Conservation (phyloP, 2,113 vertebrate species). For the Barnardius zonarius region DNA sequence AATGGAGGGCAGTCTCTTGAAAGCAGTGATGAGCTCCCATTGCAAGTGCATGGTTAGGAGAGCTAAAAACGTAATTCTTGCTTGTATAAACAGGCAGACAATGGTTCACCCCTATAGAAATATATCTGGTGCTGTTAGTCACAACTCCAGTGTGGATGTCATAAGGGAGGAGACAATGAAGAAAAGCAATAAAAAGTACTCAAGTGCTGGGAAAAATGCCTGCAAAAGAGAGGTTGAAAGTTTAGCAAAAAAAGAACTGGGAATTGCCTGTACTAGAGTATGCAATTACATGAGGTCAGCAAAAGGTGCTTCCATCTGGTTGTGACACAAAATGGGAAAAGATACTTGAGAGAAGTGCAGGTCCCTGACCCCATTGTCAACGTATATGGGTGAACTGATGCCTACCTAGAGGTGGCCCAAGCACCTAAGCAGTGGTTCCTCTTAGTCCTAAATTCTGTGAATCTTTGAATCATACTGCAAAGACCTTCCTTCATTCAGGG, state of each 20-base stretch:
- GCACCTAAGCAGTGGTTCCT: background rate
- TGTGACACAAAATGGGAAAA: background rate
- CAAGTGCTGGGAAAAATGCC: background rate
- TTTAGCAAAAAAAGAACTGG: background rate
- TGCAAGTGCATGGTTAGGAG: background rate
- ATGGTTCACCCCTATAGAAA: background rate
- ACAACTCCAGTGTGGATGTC: background rate
- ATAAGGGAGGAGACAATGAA: background rate
- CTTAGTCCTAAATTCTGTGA: background rate
- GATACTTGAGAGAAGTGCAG: background rate
- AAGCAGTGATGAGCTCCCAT: background rate
- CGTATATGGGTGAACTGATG: accelerated
- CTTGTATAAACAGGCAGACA: background rate
- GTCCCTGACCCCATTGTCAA: background rate
- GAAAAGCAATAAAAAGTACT: background rate
- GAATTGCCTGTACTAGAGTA: background rate
- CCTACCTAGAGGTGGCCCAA: background rate
- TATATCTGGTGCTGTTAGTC: background rate
- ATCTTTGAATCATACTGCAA: background rate
- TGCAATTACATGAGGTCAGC: background rate
- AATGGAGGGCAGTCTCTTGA: background rate
- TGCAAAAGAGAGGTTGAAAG: background rate
- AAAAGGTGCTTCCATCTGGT: background rate
- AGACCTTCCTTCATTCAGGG: background rate
- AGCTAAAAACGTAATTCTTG: background rate